Conservation (phyloP, 2,888 invertebrate species). For the Aelia acuminata region DNA sequence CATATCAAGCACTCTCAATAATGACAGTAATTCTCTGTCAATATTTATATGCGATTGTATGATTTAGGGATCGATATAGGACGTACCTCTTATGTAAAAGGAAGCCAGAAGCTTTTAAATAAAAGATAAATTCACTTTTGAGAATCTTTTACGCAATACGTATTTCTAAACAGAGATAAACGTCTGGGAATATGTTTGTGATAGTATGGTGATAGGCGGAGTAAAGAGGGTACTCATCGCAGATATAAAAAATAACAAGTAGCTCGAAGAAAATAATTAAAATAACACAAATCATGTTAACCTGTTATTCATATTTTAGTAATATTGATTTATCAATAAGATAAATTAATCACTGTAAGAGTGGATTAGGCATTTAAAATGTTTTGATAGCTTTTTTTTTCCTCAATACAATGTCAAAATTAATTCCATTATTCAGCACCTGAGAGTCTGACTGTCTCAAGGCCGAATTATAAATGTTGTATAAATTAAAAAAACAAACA, state of each 20-base stretch:
- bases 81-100: background rate
- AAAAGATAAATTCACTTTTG: background rate
- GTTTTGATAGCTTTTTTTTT: too few species aligned
- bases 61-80: background rate
- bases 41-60: background rate
- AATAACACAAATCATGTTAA: too few species aligned
- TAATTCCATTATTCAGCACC: too few species aligned
- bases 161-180: background rate
- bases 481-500: too few species aligned
- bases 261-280: background rate
- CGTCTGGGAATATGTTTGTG: background rate
- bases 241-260: background rate
- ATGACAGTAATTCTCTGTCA: background rate
- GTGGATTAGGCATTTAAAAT: too few species aligned
- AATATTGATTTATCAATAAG: too few species aligned
- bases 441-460: too few species aligned
- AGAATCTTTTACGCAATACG: background rate
- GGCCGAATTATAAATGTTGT: too few species aligned
- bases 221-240: background rate
- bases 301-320: too few species aligned
- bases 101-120: background rate
- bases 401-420: too few species aligned
- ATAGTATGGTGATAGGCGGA: background rate
- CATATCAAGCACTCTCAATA: background rate
- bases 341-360: background rate